Evolutionary conservation across 2,797 vertebrate genomes (phyloP).

Genomic region (Pyrocephalus nanus): DNA sequence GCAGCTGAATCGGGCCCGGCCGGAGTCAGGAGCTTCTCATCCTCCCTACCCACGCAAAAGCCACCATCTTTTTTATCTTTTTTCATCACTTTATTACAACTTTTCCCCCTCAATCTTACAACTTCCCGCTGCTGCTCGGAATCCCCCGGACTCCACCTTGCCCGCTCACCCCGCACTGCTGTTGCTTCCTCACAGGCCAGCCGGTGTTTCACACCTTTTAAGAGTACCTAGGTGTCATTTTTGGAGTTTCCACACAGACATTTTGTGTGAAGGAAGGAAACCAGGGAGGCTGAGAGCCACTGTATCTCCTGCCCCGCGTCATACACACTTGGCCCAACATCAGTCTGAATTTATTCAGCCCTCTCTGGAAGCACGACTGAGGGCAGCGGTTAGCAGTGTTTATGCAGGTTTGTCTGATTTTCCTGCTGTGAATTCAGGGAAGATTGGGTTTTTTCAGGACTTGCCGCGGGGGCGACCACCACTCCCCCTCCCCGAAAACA

Average conservation of each 20-base stretch:
- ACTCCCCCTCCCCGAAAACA: too few species aligned
- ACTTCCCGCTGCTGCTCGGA: background rate
- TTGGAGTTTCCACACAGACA: background rate
- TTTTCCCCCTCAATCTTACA: background rate
- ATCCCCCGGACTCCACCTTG: background rate
- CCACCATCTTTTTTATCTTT: background rate
- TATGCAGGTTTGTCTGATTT: background rate
- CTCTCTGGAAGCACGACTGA: background rate
- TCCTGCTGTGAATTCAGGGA: background rate
- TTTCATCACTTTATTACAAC: background rate
- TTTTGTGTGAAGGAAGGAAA: conserved; percentile 8
- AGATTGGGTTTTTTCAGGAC: background rate
- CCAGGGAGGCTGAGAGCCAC: background rate
- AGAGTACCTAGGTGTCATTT: background rate
- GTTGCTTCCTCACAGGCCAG: background rate
- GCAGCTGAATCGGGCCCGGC: background rate
- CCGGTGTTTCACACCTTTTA: background rate
- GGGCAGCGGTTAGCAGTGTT: background rate
- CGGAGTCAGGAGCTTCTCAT: background rate
- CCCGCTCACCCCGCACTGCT: background rate
- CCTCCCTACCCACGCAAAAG: background rate
- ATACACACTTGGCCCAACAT: background rate
- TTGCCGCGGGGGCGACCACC: too few species aligned
- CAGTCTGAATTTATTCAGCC: background rate
- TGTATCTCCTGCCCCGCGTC: background rate